Percentiles rank a stretch among this genome's conserved stretches.
phyloP scores from a whole-genome alignment of 2,797 vertebrate species.

The Selene dorsalis region DNA sequence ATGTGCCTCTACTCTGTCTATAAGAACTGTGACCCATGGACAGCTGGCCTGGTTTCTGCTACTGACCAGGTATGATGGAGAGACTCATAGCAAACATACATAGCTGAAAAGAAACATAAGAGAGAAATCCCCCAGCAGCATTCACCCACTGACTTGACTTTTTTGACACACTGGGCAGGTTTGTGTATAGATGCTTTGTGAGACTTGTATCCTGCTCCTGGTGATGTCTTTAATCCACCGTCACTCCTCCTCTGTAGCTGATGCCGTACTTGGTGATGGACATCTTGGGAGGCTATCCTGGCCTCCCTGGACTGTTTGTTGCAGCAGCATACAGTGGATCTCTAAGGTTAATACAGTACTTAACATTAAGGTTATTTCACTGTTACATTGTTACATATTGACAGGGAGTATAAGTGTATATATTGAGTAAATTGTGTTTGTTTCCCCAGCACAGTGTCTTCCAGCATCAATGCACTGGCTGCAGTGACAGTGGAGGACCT shows the following conservation, averaged over 20 bases:
- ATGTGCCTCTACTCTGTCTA: constrained; percentile 92
- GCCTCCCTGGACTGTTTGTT: constrained; percentile 89
- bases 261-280: constrained; percentile 96
- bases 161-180: not conserved
- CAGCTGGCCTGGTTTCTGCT: constrained; percentile 83
- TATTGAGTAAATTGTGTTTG: not conserved
- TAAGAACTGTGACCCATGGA: constrained; percentile 93
- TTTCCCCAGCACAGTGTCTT: constrained; percentile 90
- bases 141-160: too few species aligned
- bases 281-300: constrained; percentile 88
- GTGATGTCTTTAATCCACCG: not conserved
- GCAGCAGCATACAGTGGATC: constrained; percentile 86
- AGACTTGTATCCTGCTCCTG: not conserved
- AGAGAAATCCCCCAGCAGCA: too few species aligned
- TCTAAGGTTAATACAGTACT: constrained; percentile 85
- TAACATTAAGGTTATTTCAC: not conserved
- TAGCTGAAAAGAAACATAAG: too few species aligned
- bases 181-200: not conserved
- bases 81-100: rapidly evolving
- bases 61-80: constrained; percentile 88
- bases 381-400: too few species aligned
- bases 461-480: constrained; percentile 93
- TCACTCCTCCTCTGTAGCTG: constrained; percentile 76
- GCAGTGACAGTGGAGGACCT: constrained; percentile 94
- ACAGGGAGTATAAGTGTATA: not conserved